These are phyloP conservation scores for Miichthys miiuy DNA, from an alignment of 2,797 vertebrate species.

Conservation along the genomic window DNA sequence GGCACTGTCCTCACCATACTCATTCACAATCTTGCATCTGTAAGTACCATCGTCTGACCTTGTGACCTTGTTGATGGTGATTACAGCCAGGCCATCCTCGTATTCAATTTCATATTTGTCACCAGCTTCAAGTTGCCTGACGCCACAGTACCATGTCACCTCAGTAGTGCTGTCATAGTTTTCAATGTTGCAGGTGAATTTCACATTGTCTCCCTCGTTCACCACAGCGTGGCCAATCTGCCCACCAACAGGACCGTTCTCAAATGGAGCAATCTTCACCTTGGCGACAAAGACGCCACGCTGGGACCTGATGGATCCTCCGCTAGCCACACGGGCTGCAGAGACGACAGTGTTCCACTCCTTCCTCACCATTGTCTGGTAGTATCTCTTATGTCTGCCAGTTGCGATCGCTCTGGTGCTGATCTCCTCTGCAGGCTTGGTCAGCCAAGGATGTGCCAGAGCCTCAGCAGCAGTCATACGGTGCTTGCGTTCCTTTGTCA, in stretches of 20 bases:
- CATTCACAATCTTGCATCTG: slow-evolving; percentile 96
- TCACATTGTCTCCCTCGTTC: slow-evolving; percentile 91
- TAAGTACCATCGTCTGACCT: slow-evolving; percentile 97
- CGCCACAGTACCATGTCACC: slow-evolving; percentile 98
- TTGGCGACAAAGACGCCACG: slow-evolving; percentile 93
- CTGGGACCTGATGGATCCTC: slow-evolving; percentile 94
- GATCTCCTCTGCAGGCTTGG: slow-evolving; percentile 88
- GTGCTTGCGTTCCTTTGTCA: slow-evolving; percentile 97
- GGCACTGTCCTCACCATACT: slow-evolving; percentile 97
- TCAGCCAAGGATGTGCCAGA: slow-evolving; percentile 93
- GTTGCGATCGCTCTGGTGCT: slow-evolving; percentile 91
- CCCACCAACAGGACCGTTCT: slow-evolving; percentile 94
- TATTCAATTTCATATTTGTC: slow-evolving; percentile 96
- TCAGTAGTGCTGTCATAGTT: slow-evolving; percentile 97
- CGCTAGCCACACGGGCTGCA: slow-evolving; percentile 93
- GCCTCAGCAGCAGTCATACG: slow-evolving; percentile 96
- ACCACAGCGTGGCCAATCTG: slow-evolving; percentile 91
- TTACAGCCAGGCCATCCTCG: slow-evolving; percentile 93
- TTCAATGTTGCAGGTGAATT: slow-evolving; percentile 94
- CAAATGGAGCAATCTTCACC: slow-evolving; percentile 97
- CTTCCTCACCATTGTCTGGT: slow-evolving; percentile 93
- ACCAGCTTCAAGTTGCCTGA: slow-evolving; percentile 93
- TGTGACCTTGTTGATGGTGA: slow-evolving; percentile 91
- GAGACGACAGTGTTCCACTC: slow-evolving; percentile 96
- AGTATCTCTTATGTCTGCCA: slow-evolving; percentile 95